Conservation (phyloP, 2,113 vertebrate species). For the Paracanthobrama guichenoti region DNA sequence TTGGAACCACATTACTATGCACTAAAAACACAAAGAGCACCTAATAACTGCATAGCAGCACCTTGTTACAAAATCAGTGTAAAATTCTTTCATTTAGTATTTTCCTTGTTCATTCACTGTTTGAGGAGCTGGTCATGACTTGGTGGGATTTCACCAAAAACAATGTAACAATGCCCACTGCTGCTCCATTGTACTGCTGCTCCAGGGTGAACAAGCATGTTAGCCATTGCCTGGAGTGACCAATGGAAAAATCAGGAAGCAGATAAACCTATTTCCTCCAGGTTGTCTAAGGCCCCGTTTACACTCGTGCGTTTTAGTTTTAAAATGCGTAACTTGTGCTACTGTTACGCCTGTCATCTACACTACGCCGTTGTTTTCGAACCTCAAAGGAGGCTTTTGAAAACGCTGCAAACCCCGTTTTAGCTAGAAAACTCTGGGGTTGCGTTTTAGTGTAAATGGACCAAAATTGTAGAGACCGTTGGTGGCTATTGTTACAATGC, state of each 20-base stretch:
- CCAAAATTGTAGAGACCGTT: too few relatives aligned
- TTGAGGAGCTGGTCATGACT: conserved; percentile 57
- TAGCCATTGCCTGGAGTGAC: conserved; percentile 58
- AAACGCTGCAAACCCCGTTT: too few relatives aligned
- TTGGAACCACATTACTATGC: background rate
- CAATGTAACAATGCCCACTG: conserved; percentile 70
- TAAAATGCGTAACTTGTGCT: too few relatives aligned
- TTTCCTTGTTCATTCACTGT: conserved; percentile 13
- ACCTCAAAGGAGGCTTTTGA: too few relatives aligned
- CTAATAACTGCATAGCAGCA: too few relatives aligned
- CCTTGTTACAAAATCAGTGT: background rate
- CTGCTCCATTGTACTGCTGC: conserved; percentile 72
- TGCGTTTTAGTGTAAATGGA: too few relatives aligned
- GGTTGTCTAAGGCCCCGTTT: conserved; percentile 53
- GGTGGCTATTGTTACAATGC: too few relatives aligned
- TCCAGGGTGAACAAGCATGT: conserved; percentile 63
- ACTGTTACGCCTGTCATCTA: too few relatives aligned
- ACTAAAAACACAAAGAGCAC: background rate
- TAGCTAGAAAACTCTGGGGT: too few relatives aligned
- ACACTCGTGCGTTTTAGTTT: too few relatives aligned
- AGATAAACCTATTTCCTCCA: conserved; percentile 68
- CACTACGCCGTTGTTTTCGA: too few relatives aligned
- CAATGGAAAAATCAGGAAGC: conserved; percentile 69
- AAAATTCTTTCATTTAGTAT: background rate
- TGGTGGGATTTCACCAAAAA: conserved; percentile 53